Evolutionary conservation across 2,888 invertebrate species (phyloP), one percentile per base, ranked within the genome.

Genomic region (Parasteatoda lunata): DNA sequence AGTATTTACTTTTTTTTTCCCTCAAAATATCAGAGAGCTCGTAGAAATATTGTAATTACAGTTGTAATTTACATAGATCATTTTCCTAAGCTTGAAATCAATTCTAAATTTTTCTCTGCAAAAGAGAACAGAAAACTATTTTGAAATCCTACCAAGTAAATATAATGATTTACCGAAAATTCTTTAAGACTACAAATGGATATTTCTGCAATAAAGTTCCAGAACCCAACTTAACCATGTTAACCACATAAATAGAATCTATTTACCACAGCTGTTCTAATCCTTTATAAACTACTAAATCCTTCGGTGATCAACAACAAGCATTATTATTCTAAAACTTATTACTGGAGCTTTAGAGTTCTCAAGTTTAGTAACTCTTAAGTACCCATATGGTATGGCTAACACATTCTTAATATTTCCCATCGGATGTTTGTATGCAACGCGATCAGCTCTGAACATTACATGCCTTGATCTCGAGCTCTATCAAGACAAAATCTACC

Each of bases 401-500:
- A 69, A 66, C 68, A 75, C 30, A 15, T 30, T 81, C 54, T 81
- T 81, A 75, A 75, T 75, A 75, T 68, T 69, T 64, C 81, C 75
- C 66, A 6, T 15, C 65, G 68, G 81, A 65, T 65, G n/a, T 75
- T 66, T 52, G 81, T 81, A 75, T 81, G 73, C 81, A 68, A 68
- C 69, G 51, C 75, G 47, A 73, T 68, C 66, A 45, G 9, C 45
- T 30, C 66, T 59, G 59, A 59, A 68, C 45, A 68, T 15, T 68
- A 68, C 66, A n/a, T 30, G 45, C 30, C 66, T 59, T 59, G n/a
- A 59, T 9, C 59, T 59, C 59, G 59, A 68, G 49, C 49, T 13
- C 70, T 78, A 79, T 79, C 79, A 79, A 47, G 49, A 64, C 45
- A 15, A 49, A 81, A 71, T 79, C 79, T 79, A 9, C 59, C 70